Conservation (phyloP, 2,113 vertebrate genomes). For the Oreotrochilus melanogaster region DNA sequence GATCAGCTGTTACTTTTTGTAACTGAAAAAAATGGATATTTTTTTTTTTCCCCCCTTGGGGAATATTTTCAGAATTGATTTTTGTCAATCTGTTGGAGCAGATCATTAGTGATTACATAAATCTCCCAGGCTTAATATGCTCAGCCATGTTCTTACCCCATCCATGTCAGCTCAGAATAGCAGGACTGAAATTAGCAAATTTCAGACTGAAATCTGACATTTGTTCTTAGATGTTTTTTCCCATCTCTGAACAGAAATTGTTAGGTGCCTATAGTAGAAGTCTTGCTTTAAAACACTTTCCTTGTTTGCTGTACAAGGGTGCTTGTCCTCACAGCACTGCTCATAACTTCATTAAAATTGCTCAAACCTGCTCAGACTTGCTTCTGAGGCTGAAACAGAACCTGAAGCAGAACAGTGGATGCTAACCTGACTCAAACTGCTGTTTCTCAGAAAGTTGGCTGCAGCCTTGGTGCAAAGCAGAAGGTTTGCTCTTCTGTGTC, state of each 20-base stretch:
- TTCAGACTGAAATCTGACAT: background rate
- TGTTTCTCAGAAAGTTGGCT: background rate
- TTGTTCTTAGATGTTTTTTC: background rate
- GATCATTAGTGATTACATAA: background rate
- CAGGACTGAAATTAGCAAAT: background rate
- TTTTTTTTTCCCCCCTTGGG: background rate
- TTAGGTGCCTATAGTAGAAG: background rate
- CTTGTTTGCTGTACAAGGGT: background rate
- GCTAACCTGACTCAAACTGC: background rate
- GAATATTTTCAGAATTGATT: slow-evolving; percentile 23
- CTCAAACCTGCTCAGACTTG: background rate
- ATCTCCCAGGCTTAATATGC: background rate
- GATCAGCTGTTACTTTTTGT: slow-evolving; percentile 73
- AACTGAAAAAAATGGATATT: slow-evolving; percentile 45
- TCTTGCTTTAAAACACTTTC: background rate
- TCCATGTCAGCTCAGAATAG: background rate
- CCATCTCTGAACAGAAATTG: background rate
- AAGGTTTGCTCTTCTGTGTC: background rate
- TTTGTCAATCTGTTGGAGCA: background rate
- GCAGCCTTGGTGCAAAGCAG: background rate
- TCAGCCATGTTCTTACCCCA: background rate
- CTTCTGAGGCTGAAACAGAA: background rate
- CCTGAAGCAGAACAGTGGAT: background rate
- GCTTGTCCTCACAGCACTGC: background rate
- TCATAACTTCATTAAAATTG: background rate